Percentiles rank a stretch among this genome's conserved stretches.
Evolutionary conservation across 1,140 invertebrate genomes (phyloP).

Genomic region (Zaprionus nigranus): DNA sequence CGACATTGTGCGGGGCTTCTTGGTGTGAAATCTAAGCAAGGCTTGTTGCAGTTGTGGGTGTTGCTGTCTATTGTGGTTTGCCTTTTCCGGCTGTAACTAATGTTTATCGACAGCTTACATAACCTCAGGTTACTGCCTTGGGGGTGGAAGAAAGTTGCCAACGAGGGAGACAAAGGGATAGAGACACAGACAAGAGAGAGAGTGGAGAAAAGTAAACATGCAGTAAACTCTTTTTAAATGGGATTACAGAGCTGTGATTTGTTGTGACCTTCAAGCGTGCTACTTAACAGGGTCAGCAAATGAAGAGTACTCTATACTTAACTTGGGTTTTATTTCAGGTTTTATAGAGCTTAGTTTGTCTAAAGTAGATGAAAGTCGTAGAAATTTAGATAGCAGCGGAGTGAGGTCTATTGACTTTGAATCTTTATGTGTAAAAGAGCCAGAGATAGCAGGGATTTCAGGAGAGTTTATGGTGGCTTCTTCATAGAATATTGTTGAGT

Average conservation of each 20-base stretch:
- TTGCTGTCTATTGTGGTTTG: not conserved
- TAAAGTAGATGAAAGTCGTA: not conserved
- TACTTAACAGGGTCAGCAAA: not conserved
- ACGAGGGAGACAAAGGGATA: not conserved
- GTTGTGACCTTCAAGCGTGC: not conserved
- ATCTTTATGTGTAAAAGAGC: too few relatives aligned
- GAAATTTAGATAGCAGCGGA: too few relatives aligned
- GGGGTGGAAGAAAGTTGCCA: not conserved
- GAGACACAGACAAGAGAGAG: not conserved
- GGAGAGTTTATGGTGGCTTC: too few relatives aligned
- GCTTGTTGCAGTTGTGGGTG: slow-evolving; percentile 30
- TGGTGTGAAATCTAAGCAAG: slow-evolving; percentile 50
- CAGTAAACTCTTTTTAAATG: not conserved
- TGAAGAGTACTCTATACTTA: not conserved
- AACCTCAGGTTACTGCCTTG: slow-evolving; percentile 44
- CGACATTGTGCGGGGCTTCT: slow-evolving; percentile 51
- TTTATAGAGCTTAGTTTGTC: not conserved
- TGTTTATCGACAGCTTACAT: slow-evolving; percentile 48
- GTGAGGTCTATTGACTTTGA: too few relatives aligned
- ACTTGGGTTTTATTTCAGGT: not conserved
- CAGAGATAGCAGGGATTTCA: too few relatives aligned
- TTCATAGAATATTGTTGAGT: too few relatives aligned
- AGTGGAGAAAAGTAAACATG: not conserved
- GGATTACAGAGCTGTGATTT: not conserved
- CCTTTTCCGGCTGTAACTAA: slow-evolving; percentile 14